Percentiles rank a stretch among this genome's conserved stretches.
Conservation (phyloP, 2,888 invertebrate genomes). For the Drosophila kuntzei region DNA sequence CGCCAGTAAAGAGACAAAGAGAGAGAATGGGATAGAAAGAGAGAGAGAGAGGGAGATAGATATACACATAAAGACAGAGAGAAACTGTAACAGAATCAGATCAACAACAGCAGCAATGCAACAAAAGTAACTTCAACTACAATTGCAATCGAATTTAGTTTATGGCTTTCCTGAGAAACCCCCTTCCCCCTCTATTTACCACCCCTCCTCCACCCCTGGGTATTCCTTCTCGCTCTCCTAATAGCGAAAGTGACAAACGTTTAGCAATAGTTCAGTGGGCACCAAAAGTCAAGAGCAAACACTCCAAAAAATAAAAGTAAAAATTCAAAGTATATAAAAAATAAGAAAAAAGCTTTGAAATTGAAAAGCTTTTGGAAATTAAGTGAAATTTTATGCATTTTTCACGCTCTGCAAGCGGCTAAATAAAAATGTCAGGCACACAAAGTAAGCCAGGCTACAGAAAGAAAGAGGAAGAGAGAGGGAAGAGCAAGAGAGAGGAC, state of each 20-base stretch:
- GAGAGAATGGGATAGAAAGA: slow-evolving; percentile 1
- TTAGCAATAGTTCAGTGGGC: slow-evolving; percentile 66
- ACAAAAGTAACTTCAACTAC: slow-evolving; percentile 22
- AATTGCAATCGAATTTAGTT: slow-evolving; percentile 62
- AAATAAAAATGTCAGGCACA: slow-evolving; percentile 81
- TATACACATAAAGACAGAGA: slow-evolving; percentile 2
- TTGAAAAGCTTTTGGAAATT: slow-evolving; percentile 72
- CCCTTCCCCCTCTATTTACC: slow-evolving; percentile 14
- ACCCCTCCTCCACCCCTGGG: neutral
- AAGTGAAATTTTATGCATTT: slow-evolving; percentile 83
- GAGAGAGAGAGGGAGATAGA: slow-evolving; percentile 3
- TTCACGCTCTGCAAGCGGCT: slow-evolving; percentile 74
- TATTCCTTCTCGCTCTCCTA: neutral
- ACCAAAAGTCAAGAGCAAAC: slow-evolving; percentile 60
- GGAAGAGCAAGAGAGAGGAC: neutral
- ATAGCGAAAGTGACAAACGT: slow-evolving; percentile 66
- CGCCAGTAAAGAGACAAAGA: slow-evolving; percentile 1
- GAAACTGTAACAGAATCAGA: slow-evolving; percentile 18
- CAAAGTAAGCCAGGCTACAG: slow-evolving; percentile 49
- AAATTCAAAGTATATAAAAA: neutral
- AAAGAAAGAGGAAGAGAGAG: neutral
- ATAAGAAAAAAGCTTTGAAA: slow-evolving; percentile 62
- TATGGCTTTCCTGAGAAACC: slow-evolving; percentile 22
- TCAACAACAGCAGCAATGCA: slow-evolving; percentile 29
- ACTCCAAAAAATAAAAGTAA: slow-evolving; percentile 30